Evolutionary conservation across 2,113 vertebrate species (phyloP), one percentile per base, ranked within the genome.

Genomic region (Apistogramma diplotaenia): DNA sequence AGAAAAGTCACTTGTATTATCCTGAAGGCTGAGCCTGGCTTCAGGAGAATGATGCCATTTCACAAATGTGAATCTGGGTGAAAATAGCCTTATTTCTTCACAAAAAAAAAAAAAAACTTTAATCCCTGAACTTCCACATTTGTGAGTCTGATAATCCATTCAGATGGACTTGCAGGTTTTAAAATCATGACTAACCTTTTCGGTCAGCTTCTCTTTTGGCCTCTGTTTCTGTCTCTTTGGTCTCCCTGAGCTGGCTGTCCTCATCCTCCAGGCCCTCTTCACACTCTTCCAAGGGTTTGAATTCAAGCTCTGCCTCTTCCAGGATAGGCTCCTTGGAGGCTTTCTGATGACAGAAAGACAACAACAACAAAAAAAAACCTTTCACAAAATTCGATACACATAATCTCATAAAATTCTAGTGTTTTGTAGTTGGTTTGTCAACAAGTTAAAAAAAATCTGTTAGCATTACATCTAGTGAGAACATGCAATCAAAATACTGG

Each of bases 271-370:
- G 95, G 25, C 88, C 93, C 57, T 97, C 98, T 27, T 97, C 97
- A 59, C 94, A 97, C 85, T 98, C 98, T 35, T 98, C 97, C 71
- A 96, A 94, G 12, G 97, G 97, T 74, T 95, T 95, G 84, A 99
- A 99, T 67, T 99, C 98, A 78, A 99, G 96, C 92, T 99, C 98
- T 79, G 96, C 97, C 85, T 99, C 98, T 91, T 99, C 98, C 6
- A 97, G 96, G 89, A 99, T 99, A 0, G 97, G 96, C 78, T 99
- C 98, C 90, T 99, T 99, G 83, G 98, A 96, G 67, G 97, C 95
- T 91, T 99, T 99, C 98, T 99, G 85, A 74, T 67, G 49, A 37
- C 10, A 35, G 4, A 11, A 6, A 33, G 2, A 10, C 23, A 0
- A 27, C 6, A 79, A 35, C n/a, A 21, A 21, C 6, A 35, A 37